These are phyloP conservation scores for Drosophila percnosoma DNA, from an alignment of 2,888 invertebrate species.

Conservation along the genomic window DNA sequence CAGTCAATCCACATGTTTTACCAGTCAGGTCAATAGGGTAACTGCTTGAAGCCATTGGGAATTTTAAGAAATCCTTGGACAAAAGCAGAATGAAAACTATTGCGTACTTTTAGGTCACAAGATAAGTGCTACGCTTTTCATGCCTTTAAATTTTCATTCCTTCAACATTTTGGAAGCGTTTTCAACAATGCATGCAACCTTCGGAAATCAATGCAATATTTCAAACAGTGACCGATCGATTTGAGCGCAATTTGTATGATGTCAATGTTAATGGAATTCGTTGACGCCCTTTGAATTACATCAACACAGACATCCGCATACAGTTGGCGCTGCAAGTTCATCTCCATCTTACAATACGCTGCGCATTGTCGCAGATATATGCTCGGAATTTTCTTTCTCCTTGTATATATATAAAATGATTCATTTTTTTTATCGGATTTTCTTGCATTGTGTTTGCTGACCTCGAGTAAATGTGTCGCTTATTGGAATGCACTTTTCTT, in stretches of 20 bases:
- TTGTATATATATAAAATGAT: not conserved
- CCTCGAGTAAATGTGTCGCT: slow-evolving; percentile 54
- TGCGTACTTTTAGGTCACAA: slow-evolving; percentile 31
- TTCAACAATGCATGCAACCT: slow-evolving; percentile 5
- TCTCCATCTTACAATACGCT: slow-evolving; percentile 31
- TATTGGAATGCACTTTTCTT: slow-evolving; percentile 65
- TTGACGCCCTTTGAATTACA: slow-evolving; percentile 55
- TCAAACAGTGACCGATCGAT: slow-evolving; percentile 50
- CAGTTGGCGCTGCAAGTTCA: slow-evolving; percentile 34
- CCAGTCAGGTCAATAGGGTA: not conserved
- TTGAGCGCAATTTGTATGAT: slow-evolving; percentile 51
- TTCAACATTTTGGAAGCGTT: slow-evolving; percentile 23
- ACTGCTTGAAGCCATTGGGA: slow-evolving; percentile 20
- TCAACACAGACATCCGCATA: not conserved
- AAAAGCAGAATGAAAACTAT: slow-evolving; percentile 7
- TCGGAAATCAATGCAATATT: slow-evolving; percentile 36
- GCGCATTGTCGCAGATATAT: slow-evolving; percentile 26
- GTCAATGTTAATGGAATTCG: slow-evolving; percentile 59
- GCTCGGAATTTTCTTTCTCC: slow-evolving; percentile 5
- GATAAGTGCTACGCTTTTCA: not conserved
- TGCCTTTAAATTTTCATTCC: not conserved
- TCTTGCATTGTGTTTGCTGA: slow-evolving; percentile 9
- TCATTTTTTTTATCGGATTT: not conserved
- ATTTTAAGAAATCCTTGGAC: not conserved
- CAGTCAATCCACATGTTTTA: not conserved